These are phyloP conservation scores for Argentina silus DNA, from an alignment of 2,797 vertebrate genomes.

Conservation along the genomic window DNA sequence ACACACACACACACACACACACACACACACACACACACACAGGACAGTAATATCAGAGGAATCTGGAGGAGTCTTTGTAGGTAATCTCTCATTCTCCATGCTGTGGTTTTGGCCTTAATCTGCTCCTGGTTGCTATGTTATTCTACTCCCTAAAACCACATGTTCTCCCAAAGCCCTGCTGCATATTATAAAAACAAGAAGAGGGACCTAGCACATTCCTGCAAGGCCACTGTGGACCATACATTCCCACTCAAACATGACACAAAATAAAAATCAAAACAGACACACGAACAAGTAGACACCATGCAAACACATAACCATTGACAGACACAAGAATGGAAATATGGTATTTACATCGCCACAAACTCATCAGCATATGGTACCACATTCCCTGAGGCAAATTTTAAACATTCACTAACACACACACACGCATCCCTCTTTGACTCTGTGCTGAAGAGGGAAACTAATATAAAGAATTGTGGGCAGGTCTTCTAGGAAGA, in stretches of 20 bases:
- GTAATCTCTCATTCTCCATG: conserved; percentile 9
- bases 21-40: background rate
- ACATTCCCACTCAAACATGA: conserved; percentile 2
- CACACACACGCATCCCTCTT: background rate
- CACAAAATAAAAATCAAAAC: background rate
- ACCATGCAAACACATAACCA: background rate
- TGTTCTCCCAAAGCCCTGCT: conserved; percentile 49
- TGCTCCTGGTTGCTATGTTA: conserved; percentile 26
- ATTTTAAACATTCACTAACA: background rate
- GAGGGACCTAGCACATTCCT: conserved; percentile 70
- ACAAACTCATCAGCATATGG: background rate
- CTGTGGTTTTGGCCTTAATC: conserved; percentile 28
- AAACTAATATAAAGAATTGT: background rate
- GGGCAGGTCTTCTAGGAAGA: background rate
- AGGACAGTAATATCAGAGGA: background rate
- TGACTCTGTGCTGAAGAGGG: background rate
- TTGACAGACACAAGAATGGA: background rate
- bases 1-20: background rate
- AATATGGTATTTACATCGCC: background rate
- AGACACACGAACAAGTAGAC: background rate
- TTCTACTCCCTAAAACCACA: conserved; percentile 43
- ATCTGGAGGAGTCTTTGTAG: background rate
- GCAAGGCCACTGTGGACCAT: conserved; percentile 51
- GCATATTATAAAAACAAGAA: conserved; percentile 60
- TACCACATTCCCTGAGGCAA: background rate